Evolutionary conservation across 2,797 vertebrate species (phyloP), one percentile per base, ranked within the genome.

Genomic region (Brachyrhaphis roseni): DNA sequence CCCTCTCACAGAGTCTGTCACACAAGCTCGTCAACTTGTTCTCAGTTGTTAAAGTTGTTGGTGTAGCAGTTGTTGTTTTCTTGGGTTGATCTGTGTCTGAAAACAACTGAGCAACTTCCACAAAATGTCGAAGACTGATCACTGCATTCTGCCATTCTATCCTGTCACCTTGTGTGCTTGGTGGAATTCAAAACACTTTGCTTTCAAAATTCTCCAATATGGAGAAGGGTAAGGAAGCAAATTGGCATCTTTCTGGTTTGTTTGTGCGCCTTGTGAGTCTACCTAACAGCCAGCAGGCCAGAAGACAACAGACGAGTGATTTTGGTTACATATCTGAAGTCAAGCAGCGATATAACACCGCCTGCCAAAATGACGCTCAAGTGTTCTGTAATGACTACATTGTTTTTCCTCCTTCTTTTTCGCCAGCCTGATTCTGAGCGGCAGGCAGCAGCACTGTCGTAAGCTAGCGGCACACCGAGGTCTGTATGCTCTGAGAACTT

Each of bases 281-380:
- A 90, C 89, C 92, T 93, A 95, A 94, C 95, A 95, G 92, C 93
- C 94, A 93, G 84, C 77, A 94, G 93, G 93, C 93, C 93, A 90
- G 85, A 87, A 93, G 94, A 95, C 92, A 93, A 94, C 94, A 94
- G 92, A 91, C 84, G 86, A 90, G 87, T 89, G 92, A 95, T 95
- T 94, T 90, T 89, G 90, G 93, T 89, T 89, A 88, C 91, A 92
- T 93, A 92, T 94, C 94, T 94, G 90, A 94, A 94, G 95, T 94
- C 90, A 92, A 90, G 90, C 88, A 91, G 90, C 90, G 68, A 89
- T 90, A 93, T 91, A 90, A 89, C 82, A 59, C 91, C 74, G 93
- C 92, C 94, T 96, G 94, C 92, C 93, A 95, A 93, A 95, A 90
- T 95, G 95, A 95, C 94, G 95, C 91, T 93, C 93, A 94, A 95